Base-by-base conservation (phyloP, 2,888 invertebrate species). In the Andricus curvator region DNA sequence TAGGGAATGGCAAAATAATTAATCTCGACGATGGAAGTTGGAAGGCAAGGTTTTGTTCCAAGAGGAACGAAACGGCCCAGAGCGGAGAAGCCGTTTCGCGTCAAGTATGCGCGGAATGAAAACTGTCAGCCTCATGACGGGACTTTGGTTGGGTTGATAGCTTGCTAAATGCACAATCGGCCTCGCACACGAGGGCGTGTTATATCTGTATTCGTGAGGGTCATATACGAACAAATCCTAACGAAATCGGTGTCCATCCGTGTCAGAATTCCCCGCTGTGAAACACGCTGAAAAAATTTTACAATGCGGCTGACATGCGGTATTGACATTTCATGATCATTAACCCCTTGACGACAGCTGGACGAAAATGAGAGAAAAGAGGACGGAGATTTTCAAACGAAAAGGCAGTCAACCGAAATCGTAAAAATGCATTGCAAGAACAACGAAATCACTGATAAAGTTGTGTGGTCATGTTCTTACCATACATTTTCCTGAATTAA, bases 61-160 rank as follows among this genome's bases (percentile, higher is more conserved):
- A 74, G 48, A 68, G 79, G 44, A 20, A 78, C n/a, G 77, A 68
- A 77, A 41, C 78, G 44, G 66, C 48, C 13, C 62, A 77, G 68
- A 62, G 70, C 25, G 51, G 37, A 77, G 70, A 48, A 51, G 80
- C 76, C 79, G 70, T 84, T 84, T 85, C 84, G 82, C 87, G 86
- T 88, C 89, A 89, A 89, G 86, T 88, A 86, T 86, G 85, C 85
- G 84, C 83, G 87, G 90, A 89, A 90, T 90, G 88, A 90, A 90
- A 90, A 90, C 88, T 90, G 89, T 89, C 90, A 89, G 87, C 82
- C 51, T 84, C 85, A 81, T 86, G 88, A 89, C 87, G 87, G 84
- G 88, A 82, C 83, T 85, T 85, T 88, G 89, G 86, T 87, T 89
- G 86, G 88, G 86, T 86, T 87, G 88, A 89, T 89, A 89, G 89